Conservation (phyloP, 1,140 invertebrate genomes). For the Drosophila sucinea region DNA sequence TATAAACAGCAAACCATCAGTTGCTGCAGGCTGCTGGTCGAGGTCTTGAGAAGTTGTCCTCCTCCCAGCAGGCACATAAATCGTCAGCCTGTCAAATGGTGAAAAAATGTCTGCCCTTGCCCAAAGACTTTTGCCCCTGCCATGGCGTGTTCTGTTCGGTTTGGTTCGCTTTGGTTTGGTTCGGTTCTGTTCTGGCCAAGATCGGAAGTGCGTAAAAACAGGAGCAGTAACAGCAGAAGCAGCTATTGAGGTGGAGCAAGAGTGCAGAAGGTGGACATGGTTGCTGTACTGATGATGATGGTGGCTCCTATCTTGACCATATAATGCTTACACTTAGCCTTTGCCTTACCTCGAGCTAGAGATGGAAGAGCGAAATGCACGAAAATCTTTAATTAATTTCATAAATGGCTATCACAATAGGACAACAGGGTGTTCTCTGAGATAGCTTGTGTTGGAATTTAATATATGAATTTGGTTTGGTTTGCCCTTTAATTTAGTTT, state of each 20-base stretch:
- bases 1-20: slow-evolving; percentile 1
- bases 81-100: slow-evolving; percentile 80
- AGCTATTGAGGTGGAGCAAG: neutral
- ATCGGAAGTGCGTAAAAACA: slow-evolving; percentile 75
- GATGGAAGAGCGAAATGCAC: slow-evolving; percentile 19
- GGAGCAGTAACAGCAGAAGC: neutral
- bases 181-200: slow-evolving; percentile 36
- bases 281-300: slow-evolving; percentile 18
- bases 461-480: too few relatives aligned
- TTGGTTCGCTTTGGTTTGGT: too few relatives aligned
- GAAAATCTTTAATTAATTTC: neutral
- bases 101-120: slow-evolving; percentile 61
- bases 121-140: slow-evolving; percentile 20
- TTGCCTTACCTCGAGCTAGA: slow-evolving; percentile 10
- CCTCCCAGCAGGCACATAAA: slow-evolving; percentile 73
- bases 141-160: slow-evolving; percentile 50
- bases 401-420: neutral
- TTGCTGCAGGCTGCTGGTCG: neutral
- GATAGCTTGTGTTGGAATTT: too few relatives aligned
- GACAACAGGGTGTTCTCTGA: too few relatives aligned
- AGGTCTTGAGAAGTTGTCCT: slow-evolving; percentile 7
- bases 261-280: neutral
- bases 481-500: too few relatives aligned
- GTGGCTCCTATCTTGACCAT: slow-evolving; percentile 62
- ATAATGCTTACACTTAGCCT: slow-evolving; percentile 74